A percentile compares a stretch with the other conserved stretches of the same genome.
These are phyloP conservation scores for Lithobates pipiens DNA, from an alignment of 2,797 vertebrate species.

Conservation along the genomic window DNA sequence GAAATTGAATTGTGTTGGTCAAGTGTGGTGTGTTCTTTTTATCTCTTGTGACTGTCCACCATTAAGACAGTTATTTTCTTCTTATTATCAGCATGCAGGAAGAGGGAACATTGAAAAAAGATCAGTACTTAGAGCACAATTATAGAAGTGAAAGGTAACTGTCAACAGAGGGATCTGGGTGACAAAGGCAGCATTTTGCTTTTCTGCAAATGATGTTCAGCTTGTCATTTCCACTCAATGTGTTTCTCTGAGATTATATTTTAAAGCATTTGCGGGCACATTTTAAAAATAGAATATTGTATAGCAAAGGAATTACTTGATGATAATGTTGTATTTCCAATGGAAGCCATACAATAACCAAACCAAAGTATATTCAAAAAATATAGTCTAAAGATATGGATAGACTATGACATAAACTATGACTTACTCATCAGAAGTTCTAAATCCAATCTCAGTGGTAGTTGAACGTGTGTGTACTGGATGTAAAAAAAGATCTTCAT, in stretches of 20 bases:
- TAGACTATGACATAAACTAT: constrained; percentile 5
- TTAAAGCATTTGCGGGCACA: constrained; percentile 56
- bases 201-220: constrained; percentile 83
- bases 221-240: constrained; percentile 82
- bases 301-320: constrained; percentile 20
- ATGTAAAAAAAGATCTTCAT: too few relatives aligned
- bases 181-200: constrained; percentile 78
- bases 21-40: constrained; percentile 83
- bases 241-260: constrained; percentile 85
- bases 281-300: constrained; percentile 58
- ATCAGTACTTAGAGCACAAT: constrained; percentile 85
- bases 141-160: constrained; percentile 90
- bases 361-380: background rate
- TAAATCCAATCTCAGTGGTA: too few relatives aligned
- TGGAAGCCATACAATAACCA: constrained; percentile 18
- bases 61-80: constrained; percentile 78
- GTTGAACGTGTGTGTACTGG: too few relatives aligned
- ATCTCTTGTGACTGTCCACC: constrained; percentile 84
- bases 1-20: constrained; percentile 59
- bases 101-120: constrained; percentile 87
- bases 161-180: constrained; percentile 82
- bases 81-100: constrained; percentile 83
- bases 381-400: background rate
- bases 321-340: constrained; percentile 40
- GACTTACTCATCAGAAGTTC: background rate